A percentile compares a stretch with the other conserved stretches of the same genome.
phyloP scores from a whole-genome alignment of 2,113 vertebrate genomes.

The Drymodes brunneopygia region DNA sequence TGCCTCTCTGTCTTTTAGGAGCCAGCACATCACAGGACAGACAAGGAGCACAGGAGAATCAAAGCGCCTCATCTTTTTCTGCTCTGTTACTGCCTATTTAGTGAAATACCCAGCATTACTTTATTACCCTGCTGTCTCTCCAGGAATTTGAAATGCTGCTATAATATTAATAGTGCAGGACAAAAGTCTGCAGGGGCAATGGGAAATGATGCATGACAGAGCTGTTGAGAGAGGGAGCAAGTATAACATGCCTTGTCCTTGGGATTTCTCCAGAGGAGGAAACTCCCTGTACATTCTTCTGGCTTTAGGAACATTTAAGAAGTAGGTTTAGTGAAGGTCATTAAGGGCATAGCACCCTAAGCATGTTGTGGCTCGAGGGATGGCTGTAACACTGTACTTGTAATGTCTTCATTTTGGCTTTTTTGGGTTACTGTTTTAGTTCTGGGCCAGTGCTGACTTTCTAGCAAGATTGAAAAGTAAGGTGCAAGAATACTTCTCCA shows the following conservation, averaged over 20 bases:
- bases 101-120: neutral
- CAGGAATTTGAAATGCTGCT: neutral
- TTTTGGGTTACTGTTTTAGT: neutral
- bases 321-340: neutral
- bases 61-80: neutral
- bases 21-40: neutral
- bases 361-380: accelerated
- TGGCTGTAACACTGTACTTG: neutral
- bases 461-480: neutral
- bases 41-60: neutral
- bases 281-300: neutral
- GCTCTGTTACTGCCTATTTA: neutral
- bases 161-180: neutral
- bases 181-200: neutral
- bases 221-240: neutral
- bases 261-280: neutral
- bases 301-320: neutral
- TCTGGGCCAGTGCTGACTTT: neutral
- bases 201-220: neutral
- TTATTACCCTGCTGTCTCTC: neutral
- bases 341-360: neutral
- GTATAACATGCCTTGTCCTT: neutral
- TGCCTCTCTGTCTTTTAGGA: neutral
- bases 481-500: neutral
- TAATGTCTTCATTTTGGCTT: neutral